A percentile compares a stretch with the other conserved stretches of the same genome.
These are phyloP conservation scores for Campoletis raptor DNA, from an alignment of 2,888 invertebrate species.

Conservation along the genomic window DNA sequence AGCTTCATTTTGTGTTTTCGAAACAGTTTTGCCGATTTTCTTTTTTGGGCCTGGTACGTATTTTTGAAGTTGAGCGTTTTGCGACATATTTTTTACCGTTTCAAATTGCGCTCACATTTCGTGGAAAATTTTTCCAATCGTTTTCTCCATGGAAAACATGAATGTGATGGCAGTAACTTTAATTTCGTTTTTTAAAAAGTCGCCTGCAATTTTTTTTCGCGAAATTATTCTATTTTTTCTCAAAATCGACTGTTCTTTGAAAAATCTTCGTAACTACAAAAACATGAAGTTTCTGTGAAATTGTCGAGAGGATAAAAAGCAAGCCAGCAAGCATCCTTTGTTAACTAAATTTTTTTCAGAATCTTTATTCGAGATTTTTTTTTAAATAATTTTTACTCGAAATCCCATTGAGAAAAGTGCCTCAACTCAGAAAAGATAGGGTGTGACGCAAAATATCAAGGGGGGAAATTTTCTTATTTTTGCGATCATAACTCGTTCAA, in stretches of 20 bases:
- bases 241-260: background rate
- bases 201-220: constrained; percentile 9
- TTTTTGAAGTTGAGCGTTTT: constrained; percentile 1
- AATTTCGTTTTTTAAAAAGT: constrained; percentile 19
- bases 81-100: background rate
- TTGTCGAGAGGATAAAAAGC: background rate
- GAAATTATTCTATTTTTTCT: background rate
- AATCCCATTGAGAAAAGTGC: no score
- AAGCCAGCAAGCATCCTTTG: no score
- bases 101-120: background rate
- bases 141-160: background rate
- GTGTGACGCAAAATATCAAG: no score
- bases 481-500: no score
- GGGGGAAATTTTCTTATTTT: no score
- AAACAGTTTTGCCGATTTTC: background rate
- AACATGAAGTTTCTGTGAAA: background rate
- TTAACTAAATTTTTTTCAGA: background rate
- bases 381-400: no score
- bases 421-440: no score
- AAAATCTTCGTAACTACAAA: background rate
- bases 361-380: no score
- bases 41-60: constrained; percentile 1
- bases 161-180: background rate
- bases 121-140: background rate
- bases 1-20: background rate